These are phyloP conservation scores for Pardosa pseudoannulata DNA, from an alignment of 2,888 invertebrate genomes.

Conservation along the genomic window DNA sequence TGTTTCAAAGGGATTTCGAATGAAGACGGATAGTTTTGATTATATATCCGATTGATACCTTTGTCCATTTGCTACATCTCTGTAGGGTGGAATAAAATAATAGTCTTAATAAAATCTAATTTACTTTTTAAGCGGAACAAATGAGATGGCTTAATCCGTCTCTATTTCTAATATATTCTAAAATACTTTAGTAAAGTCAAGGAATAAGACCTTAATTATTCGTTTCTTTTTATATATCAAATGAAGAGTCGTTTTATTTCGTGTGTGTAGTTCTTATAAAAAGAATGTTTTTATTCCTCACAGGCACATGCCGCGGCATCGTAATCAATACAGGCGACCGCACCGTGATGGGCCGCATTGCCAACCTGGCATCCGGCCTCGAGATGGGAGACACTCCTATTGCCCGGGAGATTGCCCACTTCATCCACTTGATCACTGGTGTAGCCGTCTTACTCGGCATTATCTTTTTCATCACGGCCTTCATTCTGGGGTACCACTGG, in stretches of 20 bases:
- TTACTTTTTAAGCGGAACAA: too few relatives aligned
- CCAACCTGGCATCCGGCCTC: conserved; percentile 93
- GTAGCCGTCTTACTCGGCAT: conserved; percentile 96
- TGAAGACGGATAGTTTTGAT: too few relatives aligned
- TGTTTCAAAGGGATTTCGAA: too few relatives aligned
- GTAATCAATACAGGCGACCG: conserved; percentile 97
- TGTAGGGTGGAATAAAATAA: too few relatives aligned
- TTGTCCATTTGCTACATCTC: too few relatives aligned
- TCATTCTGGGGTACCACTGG: conserved; percentile 98
- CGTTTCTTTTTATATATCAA: not conserved
- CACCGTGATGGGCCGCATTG: conserved; percentile 98
- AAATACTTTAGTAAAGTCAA: too few relatives aligned
- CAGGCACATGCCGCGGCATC: conserved; percentile 88
- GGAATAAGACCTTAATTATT: too few relatives aligned
- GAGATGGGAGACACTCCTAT: conserved; percentile 98
- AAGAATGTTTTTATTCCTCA: not conserved
- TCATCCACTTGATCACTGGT: conserved; percentile 98
- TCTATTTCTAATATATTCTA: too few relatives aligned
- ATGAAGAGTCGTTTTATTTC: not conserved
- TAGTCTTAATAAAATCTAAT: too few relatives aligned
- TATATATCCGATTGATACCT: too few relatives aligned
- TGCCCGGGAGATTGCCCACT: conserved; percentile 98
- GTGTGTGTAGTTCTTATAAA: not conserved
- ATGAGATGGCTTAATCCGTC: too few relatives aligned
- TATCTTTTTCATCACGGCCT: conserved; percentile 98